A percentile compares a stretch with the other conserved stretches of the same genome.
phyloP scores from a whole-genome alignment of 2,888 invertebrate species.

The Diarsia brunnea region DNA sequence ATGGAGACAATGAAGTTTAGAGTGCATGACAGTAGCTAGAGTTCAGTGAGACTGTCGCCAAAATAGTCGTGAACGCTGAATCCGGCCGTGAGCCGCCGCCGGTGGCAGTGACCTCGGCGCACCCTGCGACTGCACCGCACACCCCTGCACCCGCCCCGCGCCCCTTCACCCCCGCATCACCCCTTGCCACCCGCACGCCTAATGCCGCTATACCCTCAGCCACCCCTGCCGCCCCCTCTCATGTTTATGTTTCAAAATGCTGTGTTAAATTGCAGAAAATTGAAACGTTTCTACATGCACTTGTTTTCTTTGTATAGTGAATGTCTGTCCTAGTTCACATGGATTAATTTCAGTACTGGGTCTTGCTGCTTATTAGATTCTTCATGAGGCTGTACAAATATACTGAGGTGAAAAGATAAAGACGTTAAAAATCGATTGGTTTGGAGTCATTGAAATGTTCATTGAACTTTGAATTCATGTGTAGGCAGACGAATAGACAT shows the following conservation, averaged over 20 bases:
- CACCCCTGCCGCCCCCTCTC: conserved; percentile 57
- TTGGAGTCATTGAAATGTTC: conserved; percentile 7
- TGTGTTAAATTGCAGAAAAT: conserved; percentile 58
- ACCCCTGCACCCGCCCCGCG: conserved; percentile 72
- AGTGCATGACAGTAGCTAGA: conserved; percentile 48
- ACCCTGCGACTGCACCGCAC: conserved; percentile 89
- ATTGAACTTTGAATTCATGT: conserved; percentile 6
- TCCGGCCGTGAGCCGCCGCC: conserved; percentile 87
- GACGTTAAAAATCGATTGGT: background rate
- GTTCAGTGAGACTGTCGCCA: conserved; percentile 82
- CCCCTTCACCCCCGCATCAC: conserved; percentile 63
- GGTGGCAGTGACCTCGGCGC: conserved; percentile 92
- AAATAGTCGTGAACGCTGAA: conserved; percentile 81
- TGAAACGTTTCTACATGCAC: conserved; percentile 42
- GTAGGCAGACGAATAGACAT: background rate
- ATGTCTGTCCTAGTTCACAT: conserved; percentile 55
- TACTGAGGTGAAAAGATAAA: background rate
- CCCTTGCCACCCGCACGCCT: conserved; percentile 69
- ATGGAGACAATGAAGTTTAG: conserved; percentile 44
- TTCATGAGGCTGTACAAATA: background rate
- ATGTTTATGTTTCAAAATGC: conserved; percentile 64
- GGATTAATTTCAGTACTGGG: conserved; percentile 25
- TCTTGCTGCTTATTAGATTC: background rate
- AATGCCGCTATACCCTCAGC: conserved; percentile 65
- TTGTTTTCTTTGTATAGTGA: conserved; percentile 40